Evolutionary conservation across 1,140 invertebrate genomes (phyloP).

Genomic region (Listronotus oregonensis): DNA sequence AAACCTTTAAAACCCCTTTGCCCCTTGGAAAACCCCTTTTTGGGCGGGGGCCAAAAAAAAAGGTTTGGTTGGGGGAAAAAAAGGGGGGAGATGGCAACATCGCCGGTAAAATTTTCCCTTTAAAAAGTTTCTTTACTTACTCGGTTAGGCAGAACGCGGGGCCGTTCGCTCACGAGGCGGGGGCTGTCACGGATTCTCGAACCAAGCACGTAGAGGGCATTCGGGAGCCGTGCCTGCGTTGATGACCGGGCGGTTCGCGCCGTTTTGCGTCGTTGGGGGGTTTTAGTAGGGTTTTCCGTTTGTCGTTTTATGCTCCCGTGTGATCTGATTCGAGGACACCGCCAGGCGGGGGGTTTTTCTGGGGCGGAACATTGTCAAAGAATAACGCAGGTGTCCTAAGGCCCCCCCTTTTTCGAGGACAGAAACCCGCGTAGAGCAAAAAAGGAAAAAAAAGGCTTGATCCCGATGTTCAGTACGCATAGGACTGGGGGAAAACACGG

Average conservation of each 20-base stretch:
- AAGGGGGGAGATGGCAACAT: slow-evolving; percentile 68
- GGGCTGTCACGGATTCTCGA: slow-evolving; percentile 55
- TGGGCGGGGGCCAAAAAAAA: no score
- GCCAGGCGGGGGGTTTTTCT: slow-evolving; percentile 81
- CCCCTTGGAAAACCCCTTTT: no score
- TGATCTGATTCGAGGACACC: slow-evolving; percentile 59
- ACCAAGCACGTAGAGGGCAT: slow-evolving; percentile 43
- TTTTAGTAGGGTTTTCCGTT: slow-evolving; percentile 17
- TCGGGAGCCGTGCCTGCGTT: slow-evolving; percentile 19
- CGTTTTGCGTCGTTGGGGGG: slow-evolving; percentile 17
- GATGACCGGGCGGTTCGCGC: slow-evolving; percentile 27
- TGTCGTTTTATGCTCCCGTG: slow-evolving; percentile 23
- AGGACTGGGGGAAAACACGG: slow-evolving; percentile 76
- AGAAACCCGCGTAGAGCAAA: slow-evolving; percentile 84
- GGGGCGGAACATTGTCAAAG: slow-evolving; percentile 81
- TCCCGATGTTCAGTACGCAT: slow-evolving; percentile 66
- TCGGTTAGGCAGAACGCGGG: slow-evolving; percentile 63
- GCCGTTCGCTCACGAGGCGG: slow-evolving; percentile 54
- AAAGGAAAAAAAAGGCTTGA: slow-evolving; percentile 79
- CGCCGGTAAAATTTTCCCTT: slow-evolving; percentile 74
- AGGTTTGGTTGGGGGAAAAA: no score
- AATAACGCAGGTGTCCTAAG: slow-evolving; percentile 88
- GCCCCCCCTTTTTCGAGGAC: slow-evolving; percentile 81
- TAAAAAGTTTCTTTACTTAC: slow-evolving; percentile 72
- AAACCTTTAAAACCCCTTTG: no score